These are phyloP conservation scores for Glomeris marginata DNA, from an alignment of 2,888 invertebrate species.

Conservation along the genomic window DNA sequence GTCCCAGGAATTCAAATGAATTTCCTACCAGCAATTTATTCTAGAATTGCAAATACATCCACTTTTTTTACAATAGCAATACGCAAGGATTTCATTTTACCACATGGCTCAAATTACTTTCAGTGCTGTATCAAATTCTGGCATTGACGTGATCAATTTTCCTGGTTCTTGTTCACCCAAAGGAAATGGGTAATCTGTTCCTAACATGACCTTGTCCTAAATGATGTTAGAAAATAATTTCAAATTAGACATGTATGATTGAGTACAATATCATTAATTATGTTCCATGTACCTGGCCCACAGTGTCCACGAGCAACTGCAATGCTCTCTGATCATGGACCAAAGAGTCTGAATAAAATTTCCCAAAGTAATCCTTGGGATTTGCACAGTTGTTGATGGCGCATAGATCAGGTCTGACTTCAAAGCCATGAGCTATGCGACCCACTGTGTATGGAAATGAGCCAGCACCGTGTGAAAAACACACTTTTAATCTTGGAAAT, in stretches of 20 bases:
- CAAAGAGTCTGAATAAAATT: constrained; percentile 36
- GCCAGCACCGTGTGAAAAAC: constrained; percentile 40
- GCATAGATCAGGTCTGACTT: constrained; percentile 38
- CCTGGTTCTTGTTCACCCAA: constrained; percentile 38
- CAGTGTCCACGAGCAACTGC: constrained; percentile 32
- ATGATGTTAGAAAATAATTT: constrained; percentile 7
- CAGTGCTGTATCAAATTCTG: constrained; percentile 20
- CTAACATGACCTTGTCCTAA: constrained; percentile 36
- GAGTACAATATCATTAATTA: background rate
- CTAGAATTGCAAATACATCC: constrained; percentile 22
- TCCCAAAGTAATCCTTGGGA: constrained; percentile 31
- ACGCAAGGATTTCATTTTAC: too few relatives aligned
- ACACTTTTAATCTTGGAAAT: constrained; percentile 28
- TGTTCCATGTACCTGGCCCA: constrained; percentile 32
- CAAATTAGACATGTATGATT: background rate
- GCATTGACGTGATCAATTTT: constrained; percentile 28
- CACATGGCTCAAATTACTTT: constrained; percentile 25
- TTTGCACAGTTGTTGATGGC: constrained; percentile 31
- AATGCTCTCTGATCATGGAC: constrained; percentile 36
- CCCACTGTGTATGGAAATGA: constrained; percentile 39
- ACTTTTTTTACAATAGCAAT: background rate
- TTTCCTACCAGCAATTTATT: constrained; percentile 30
- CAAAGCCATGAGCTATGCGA: constrained; percentile 34
- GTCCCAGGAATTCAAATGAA: constrained; percentile 29
- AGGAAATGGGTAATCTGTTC: constrained; percentile 42